Conservation (phyloP, 2,113 vertebrate genomes). For the Aramus guarauna region DNA sequence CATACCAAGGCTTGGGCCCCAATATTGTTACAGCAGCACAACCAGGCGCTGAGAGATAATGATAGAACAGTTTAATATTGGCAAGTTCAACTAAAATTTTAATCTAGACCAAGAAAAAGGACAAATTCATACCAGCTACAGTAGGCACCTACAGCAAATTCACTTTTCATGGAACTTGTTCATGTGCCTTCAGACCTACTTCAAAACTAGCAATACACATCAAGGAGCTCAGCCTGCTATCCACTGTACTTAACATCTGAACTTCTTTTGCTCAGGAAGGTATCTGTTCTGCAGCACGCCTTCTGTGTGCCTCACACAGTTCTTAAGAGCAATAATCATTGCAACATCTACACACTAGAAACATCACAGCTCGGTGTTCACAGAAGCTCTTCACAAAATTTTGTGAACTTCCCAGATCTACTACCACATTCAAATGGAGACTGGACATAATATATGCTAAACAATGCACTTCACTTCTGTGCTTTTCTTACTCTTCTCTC, state of each 20-base stretch:
- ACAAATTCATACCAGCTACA: background rate
- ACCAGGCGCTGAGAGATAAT: background rate
- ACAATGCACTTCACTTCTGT: background rate
- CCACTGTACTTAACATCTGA: background rate
- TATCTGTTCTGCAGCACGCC: background rate
- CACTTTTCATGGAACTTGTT: background rate
- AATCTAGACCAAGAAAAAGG: background rate
- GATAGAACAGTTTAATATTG: background rate
- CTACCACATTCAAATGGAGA: background rate
- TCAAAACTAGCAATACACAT: background rate
- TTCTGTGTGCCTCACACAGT: background rate
- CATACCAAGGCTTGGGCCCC: background rate
- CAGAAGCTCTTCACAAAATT: background rate
- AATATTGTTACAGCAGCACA: background rate
- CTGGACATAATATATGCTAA: background rate
- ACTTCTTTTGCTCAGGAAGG: background rate
- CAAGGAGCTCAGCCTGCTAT: background rate
- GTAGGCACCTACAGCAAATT: background rate
- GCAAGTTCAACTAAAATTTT: background rate
- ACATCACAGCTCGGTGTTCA: background rate
- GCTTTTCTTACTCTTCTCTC: background rate
- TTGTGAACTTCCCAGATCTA: background rate
- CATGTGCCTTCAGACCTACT: background rate
- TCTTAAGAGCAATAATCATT: background rate
- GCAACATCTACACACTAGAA: background rate